These are phyloP conservation scores for Eucidaris tribuloides DNA, from an alignment of 35 echinoderm and acorn worm genomes.

Conservation along the genomic window DNA sequence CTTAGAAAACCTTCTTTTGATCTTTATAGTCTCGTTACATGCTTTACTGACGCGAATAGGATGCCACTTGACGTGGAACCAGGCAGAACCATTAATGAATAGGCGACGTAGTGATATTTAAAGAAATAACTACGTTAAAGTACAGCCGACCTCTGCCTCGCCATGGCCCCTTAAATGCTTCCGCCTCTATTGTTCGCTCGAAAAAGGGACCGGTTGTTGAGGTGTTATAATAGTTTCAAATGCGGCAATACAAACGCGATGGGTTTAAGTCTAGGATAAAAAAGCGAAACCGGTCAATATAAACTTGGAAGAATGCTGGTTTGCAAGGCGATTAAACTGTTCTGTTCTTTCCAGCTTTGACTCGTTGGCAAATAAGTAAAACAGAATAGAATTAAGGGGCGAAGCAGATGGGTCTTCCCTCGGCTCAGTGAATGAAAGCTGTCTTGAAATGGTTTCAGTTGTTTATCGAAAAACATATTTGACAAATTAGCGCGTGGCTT, in stretches of 20 bases:
- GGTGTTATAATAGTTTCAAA: conserved; percentile 37
- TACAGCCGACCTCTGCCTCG: neutral
- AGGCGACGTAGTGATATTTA: neutral
- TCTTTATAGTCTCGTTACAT: conserved; percentile 15
- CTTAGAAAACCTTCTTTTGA: neutral
- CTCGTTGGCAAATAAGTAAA: too few species aligned
- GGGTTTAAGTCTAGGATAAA: too few species aligned
- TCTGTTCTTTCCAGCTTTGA: too few species aligned
- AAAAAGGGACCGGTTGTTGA: conserved; percentile 27
- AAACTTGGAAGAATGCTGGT: too few species aligned
- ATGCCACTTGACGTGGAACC: neutral
- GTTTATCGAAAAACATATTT: too few species aligned
- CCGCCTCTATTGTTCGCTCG: conserved; percentile 18
- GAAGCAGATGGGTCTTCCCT: too few species aligned
- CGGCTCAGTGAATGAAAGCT: too few species aligned
- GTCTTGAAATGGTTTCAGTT: too few species aligned
- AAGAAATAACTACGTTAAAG: neutral
- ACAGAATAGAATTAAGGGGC: too few species aligned
- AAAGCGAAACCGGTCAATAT: too few species aligned
- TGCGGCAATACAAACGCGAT: conserved; percentile 14
- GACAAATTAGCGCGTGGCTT: too few species aligned
- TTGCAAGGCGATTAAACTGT: too few species aligned
- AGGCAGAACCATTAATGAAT: neutral
- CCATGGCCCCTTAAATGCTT: conserved; percentile 26
- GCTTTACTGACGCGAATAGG: neutral